A percentile compares a stretch with the other conserved stretches of the same genome.
Conservation (phyloP, 1,140 invertebrate species). For the Drosophila auraria region DNA sequence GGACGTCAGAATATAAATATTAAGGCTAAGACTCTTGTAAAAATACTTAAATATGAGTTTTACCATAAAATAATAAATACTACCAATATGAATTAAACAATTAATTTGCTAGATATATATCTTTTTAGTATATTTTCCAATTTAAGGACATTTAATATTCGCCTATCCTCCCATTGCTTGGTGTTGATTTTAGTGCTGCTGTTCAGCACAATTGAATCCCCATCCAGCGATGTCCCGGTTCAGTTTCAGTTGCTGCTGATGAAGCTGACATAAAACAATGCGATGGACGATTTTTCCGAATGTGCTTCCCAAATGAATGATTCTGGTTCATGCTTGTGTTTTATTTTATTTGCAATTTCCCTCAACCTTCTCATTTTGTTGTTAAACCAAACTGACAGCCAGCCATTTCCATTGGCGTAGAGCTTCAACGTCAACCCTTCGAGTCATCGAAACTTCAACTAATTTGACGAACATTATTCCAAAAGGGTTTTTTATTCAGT, state of each 20-base stretch:
- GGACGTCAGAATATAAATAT: no score
- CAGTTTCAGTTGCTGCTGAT: conserved; percentile 60
- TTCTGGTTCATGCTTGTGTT: conserved; percentile 38
- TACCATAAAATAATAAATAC: background rate
- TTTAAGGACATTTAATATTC: conserved; percentile 16
- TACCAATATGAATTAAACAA: background rate
- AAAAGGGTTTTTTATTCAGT: conserved; percentile 34
- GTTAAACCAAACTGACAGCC: conserved; percentile 63
- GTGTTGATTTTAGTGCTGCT: conserved; percentile 47
- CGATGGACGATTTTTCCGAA: conserved; percentile 57
- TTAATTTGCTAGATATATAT: background rate
- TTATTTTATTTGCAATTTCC: conserved; percentile 30
- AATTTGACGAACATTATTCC: conserved; percentile 70
- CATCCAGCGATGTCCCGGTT: conserved; percentile 50
- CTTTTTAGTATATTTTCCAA: background rate
- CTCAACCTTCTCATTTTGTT: conserved; percentile 16
- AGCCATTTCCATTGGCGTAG: conserved; percentile 24
- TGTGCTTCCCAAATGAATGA: conserved; percentile 61
- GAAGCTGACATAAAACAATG: conserved; percentile 80
- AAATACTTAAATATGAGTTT: no score
- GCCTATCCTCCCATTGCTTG: background rate
- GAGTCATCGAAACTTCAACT: conserved; percentile 66
- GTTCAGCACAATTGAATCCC: conserved; percentile 55
- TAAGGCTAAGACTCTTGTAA: no score
- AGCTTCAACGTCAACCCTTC: conserved; percentile 4